Evolutionary conservation across 2,888 invertebrate genomes (phyloP).

Genomic region (Omphaloscelis lunosa): DNA sequence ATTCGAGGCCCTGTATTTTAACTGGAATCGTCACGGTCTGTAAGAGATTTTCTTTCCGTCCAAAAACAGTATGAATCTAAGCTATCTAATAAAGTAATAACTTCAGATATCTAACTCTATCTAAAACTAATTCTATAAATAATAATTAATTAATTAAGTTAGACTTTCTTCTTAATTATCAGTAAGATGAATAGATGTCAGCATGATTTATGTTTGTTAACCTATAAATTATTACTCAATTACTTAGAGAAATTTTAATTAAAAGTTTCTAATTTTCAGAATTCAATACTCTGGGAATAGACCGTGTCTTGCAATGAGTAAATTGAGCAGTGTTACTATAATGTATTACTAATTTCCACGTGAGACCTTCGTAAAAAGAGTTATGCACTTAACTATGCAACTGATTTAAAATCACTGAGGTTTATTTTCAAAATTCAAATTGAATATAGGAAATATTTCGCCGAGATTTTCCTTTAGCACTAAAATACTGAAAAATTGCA

Average conservation of each 20-base stretch:
- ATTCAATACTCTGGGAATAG: slow-evolving; percentile 31
- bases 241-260: slow-evolving; percentile 31
- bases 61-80: background rate
- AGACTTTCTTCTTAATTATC: slow-evolving; percentile 29
- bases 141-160: background rate
- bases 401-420: background rate
- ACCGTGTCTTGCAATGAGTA: slow-evolving; percentile 1
- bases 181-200: slow-evolving; percentile 18
- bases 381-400: slow-evolving; percentile 8
- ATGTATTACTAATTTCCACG: background rate
- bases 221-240: slow-evolving; percentile 47
- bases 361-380: slow-evolving; percentile 1
- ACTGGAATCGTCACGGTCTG: background rate
- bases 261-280: slow-evolving; percentile 45
- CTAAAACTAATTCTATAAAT: background rate
- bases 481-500: slow-evolving; percentile 11
- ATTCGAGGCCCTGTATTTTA: background rate
- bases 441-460: slow-evolving; percentile 1
- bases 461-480: background rate
- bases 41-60: background rate
- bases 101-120: no score
- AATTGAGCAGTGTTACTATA: background rate
- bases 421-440: slow-evolving; percentile 3
- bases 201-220: slow-evolving; percentile 32
- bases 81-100: background rate